Evolutionary conservation across 2,888 invertebrate species (phyloP).

Genomic region (Polia nebulosa): DNA sequence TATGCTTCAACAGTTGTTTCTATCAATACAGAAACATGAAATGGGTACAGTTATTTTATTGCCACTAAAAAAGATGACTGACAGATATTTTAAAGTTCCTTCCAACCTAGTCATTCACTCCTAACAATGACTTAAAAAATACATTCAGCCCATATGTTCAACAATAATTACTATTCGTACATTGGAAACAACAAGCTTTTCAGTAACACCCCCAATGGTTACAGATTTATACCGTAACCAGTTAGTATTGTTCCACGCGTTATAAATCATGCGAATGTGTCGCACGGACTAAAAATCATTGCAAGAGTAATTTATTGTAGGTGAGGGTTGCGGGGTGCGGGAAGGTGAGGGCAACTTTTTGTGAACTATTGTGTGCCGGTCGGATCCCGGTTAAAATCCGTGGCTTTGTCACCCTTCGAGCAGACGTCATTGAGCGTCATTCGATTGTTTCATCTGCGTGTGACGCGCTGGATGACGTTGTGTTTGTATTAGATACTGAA

Average conservation of each 20-base stretch:
- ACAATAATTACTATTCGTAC: constrained; percentile 79
- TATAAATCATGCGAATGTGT: constrained; percentile 88
- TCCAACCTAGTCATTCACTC: constrained; percentile 24
- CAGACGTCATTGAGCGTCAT: constrained; percentile 63
- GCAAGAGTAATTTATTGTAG: constrained; percentile 83
- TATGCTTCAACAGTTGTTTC: background rate
- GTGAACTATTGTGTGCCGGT: constrained; percentile 81
- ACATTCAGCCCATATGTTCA: constrained; percentile 72
- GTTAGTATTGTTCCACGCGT: constrained; percentile 82
- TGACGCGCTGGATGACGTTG: constrained; percentile 38
- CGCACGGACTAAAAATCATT: constrained; percentile 88
- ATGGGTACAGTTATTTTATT: constrained; percentile 1
- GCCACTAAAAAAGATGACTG: background rate
- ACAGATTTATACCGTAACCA: constrained; percentile 85
- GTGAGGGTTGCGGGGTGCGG: constrained; percentile 67
- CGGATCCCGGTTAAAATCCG: constrained; percentile 66
- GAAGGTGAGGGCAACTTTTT: constrained; percentile 83
- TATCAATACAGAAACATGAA: background rate
- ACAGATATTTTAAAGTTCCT: background rate
- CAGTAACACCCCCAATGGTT: constrained; percentile 76
- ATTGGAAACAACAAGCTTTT: constrained; percentile 80
- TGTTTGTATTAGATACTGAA: constrained; percentile 41
- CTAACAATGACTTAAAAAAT: constrained; percentile 61
- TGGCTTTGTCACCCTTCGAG: constrained; percentile 71
- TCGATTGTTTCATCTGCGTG: constrained; percentile 60